Evolutionary conservation across 2,888 invertebrate species (phyloP).

Genomic region (Acanthopleura granulata): DNA sequence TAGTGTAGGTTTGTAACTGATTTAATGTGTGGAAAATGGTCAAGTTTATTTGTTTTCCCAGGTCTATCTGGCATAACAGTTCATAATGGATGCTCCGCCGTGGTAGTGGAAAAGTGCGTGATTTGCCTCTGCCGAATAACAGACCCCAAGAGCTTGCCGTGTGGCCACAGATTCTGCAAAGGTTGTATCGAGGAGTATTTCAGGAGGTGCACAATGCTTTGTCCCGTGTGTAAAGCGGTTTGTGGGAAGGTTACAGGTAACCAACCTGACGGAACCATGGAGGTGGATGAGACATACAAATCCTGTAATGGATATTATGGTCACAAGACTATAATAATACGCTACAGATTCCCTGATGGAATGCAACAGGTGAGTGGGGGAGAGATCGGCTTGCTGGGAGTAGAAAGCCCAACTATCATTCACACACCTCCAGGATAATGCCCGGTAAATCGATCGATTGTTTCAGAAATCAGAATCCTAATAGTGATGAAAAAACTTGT

Average conservation of each 20-base stretch:
- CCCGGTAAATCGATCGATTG: too few species aligned
- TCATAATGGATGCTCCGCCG: too few species aligned
- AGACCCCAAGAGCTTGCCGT: constrained; percentile 34
- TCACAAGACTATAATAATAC: constrained; percentile 35
- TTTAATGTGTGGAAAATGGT: too few species aligned
- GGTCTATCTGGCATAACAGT: too few species aligned
- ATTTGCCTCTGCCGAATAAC: constrained; percentile 45
- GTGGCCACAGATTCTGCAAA: constrained; percentile 54
- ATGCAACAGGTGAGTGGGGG: constrained; percentile 44
- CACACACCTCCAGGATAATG: too few species aligned
- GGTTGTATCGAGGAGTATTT: constrained; percentile 51
- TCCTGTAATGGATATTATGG: constrained; percentile 30
- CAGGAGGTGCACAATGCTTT: constrained; percentile 42
- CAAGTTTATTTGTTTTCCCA: too few species aligned
- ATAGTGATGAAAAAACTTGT: too few species aligned
- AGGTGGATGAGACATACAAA: constrained; percentile 23
- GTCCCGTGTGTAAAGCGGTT: constrained; percentile 53
- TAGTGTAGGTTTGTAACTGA: too few species aligned
- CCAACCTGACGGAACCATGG: constrained; percentile 57
- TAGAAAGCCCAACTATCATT: too few species aligned
- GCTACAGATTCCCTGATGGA: constrained; percentile 61
- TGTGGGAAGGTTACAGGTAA: constrained; percentile 53
- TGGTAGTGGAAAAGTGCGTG: constrained; percentile 33
- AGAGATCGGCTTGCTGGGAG: background rate
- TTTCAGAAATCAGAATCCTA: too few species aligned